These are phyloP conservation scores for Lontra canadensis DNA, from an alignment of 2,113 vertebrate genomes.

Conservation along the genomic window DNA sequence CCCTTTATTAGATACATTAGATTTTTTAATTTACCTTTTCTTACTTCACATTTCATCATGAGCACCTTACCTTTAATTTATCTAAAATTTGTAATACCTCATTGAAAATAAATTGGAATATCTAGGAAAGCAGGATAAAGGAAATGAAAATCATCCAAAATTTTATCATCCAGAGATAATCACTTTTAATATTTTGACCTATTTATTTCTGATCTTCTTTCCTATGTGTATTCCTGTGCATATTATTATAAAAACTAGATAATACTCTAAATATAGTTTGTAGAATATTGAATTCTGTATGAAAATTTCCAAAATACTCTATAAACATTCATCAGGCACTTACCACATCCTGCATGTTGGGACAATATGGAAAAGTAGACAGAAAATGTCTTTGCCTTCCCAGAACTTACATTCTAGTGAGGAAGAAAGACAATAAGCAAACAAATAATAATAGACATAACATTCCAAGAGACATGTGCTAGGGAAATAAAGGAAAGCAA, in stretches of 20 bases:
- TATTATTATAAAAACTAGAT: background rate
- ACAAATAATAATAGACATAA: background rate
- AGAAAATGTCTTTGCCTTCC: background rate
- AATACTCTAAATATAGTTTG: background rate
- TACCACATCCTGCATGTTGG: background rate
- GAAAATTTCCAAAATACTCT: background rate
- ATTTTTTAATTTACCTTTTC: background rate
- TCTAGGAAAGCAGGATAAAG: conserved; percentile 18
- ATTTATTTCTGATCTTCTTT: background rate
- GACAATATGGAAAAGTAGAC: background rate
- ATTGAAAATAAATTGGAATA: conserved; percentile 9
- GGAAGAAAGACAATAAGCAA: background rate
- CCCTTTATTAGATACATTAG: background rate
- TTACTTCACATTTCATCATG: background rate
- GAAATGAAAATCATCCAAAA: background rate
- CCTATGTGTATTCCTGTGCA: background rate
- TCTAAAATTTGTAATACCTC: background rate
- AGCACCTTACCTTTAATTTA: background rate
- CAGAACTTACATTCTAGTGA: background rate
- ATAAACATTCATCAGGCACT: background rate
- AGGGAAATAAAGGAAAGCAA: background rate
- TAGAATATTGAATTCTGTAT: background rate
- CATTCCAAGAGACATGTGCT: background rate
- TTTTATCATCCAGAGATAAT: conserved; percentile 14
- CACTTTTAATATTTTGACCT: background rate